Evolutionary conservation across 2,797 vertebrate genomes (phyloP).

Genomic region (Poecilia velifera): DNA sequence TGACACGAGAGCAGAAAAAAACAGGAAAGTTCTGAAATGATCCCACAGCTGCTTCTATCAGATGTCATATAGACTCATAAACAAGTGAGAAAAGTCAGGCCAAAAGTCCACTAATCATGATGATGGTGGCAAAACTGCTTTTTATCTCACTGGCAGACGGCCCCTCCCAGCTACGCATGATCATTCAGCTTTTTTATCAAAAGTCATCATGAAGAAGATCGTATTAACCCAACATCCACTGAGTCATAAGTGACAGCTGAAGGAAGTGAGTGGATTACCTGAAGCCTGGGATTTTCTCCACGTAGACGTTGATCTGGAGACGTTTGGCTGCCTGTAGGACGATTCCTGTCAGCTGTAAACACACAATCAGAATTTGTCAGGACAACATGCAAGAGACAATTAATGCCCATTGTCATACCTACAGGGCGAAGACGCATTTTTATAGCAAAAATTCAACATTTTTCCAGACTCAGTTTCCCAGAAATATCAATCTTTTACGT

Average conservation of each 20-base stretch:
- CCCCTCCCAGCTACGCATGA: neutral
- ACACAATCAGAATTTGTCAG: slow-evolving; percentile 7
- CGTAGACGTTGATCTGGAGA: slow-evolving; percentile 88
- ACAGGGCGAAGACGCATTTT: neutral
- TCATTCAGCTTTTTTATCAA: neutral
- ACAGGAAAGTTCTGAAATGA: neutral
- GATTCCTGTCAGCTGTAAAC: slow-evolving; percentile 88
- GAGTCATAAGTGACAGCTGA: neutral
- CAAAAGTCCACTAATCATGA: slow-evolving; percentile 60
- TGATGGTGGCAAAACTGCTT: slow-evolving; percentile 59
- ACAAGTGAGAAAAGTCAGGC: slow-evolving; percentile 29
- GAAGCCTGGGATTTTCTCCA: slow-evolving; percentile 84
- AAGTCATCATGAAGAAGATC: neutral
- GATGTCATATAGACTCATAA: slow-evolving; percentile 13
- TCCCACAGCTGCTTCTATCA: slow-evolving; percentile 1
- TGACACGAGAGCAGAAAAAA: neutral
- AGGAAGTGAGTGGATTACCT: slow-evolving; percentile 76
- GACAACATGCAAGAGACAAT: neutral
- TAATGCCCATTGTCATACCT: neutral
- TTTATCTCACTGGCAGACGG: slow-evolving; percentile 20
- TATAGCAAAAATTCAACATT: neutral
- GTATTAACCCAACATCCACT: neutral
- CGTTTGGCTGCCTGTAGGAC: slow-evolving; percentile 89
- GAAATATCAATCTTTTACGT: neutral
- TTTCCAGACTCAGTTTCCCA: neutral